A percentile compares a stretch with the other conserved stretches of the same genome.
phyloP scores from a whole-genome alignment of 2,113 vertebrate species.

The Pluvianellus socialis region DNA sequence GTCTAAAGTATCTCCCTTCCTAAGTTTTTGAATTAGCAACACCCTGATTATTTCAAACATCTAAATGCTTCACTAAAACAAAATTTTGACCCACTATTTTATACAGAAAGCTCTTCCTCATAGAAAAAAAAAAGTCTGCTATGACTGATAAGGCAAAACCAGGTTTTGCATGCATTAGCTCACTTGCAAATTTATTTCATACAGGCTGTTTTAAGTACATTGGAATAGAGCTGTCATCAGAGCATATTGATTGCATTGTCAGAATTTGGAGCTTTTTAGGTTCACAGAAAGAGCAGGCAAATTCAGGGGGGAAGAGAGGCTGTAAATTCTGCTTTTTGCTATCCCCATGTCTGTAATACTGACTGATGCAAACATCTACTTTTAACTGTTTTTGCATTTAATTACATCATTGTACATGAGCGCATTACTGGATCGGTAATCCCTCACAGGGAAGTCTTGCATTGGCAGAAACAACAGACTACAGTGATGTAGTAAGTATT shows the following conservation, averaged over 20 bases:
- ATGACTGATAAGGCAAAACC: neutral
- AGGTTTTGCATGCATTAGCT: neutral
- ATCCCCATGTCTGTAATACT: neutral
- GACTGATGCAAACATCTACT: neutral
- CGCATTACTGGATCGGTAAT: neutral
- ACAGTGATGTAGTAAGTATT: accelerated
- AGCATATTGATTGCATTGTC: accelerated
- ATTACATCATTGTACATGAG: neutral
- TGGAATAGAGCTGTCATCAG: neutral
- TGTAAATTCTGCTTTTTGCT: neutral
- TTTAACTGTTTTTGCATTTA: neutral
- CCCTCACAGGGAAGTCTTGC: accelerated
- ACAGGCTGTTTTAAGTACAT: neutral
- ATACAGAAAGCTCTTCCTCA: neutral
- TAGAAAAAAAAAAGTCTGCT: neutral
- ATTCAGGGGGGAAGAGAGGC: neutral
- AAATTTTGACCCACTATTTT: neutral
- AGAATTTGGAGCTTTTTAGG: neutral
- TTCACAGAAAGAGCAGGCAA: neutral
- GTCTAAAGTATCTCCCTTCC: neutral
- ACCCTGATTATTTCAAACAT: neutral
- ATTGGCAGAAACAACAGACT: neutral
- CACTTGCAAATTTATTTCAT: neutral
- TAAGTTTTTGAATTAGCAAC: neutral
- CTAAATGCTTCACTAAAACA: neutral